Percentiles rank a stretch among this genome's conserved stretches.
Evolutionary conservation across 2,113 vertebrate genomes (phyloP).

Genomic region (Sapajus apella): DNA sequence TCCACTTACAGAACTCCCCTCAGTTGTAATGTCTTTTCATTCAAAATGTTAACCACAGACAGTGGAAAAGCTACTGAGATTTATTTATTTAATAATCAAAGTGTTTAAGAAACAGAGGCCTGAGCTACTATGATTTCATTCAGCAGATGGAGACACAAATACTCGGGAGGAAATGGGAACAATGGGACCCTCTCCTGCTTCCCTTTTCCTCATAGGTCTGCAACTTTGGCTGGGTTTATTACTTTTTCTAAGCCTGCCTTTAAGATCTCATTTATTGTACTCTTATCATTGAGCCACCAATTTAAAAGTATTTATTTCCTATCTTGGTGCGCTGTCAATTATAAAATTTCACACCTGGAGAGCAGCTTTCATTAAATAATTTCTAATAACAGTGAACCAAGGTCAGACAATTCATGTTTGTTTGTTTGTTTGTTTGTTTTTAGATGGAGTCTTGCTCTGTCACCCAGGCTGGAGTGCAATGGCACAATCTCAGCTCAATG

Average conservation of each 20-base stretch:
- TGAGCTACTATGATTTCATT: slow-evolving; percentile 27
- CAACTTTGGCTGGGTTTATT: not conserved
- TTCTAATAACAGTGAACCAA: slow-evolving; percentile 66
- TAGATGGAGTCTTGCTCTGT: no score
- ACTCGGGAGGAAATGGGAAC: not conserved
- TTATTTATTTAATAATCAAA: slow-evolving; percentile 36
- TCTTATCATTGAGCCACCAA: slow-evolving; percentile 18
- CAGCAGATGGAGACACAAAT: slow-evolving; percentile 22
- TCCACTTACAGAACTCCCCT: not conserved
- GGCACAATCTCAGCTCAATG: no score
- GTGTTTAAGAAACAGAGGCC: slow-evolving; percentile 28
- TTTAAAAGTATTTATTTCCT: slow-evolving; percentile 43
- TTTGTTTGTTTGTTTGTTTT: no score
- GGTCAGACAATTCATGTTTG: not conserved
- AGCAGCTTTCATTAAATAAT: slow-evolving; percentile 69
- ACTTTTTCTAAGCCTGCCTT: not conserved
- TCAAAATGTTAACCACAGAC: not conserved
- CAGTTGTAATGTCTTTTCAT: not conserved
- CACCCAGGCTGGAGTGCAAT: no score
- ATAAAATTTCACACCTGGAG: slow-evolving; percentile 63
- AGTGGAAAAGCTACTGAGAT: not conserved
- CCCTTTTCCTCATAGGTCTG: not conserved
- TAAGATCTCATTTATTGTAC: slow-evolving; percentile 31
- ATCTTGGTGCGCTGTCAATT: slow-evolving; percentile 70
- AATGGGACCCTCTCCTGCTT: not conserved